phyloP scores from a whole-genome alignment of 2,113 vertebrate genomes.

The Morone chrysops region DNA sequence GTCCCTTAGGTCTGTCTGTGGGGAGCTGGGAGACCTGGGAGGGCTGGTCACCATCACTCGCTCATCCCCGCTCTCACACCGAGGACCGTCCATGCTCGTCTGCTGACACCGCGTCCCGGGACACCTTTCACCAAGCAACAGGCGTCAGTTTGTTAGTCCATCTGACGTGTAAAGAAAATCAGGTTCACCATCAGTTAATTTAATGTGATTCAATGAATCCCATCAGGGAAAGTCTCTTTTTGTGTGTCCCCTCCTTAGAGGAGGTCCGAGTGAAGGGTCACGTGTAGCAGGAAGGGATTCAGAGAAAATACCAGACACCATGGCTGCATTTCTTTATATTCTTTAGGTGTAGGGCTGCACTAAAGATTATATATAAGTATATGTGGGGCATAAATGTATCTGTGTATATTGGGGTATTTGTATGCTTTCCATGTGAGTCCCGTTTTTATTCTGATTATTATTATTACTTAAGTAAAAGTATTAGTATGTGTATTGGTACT shows the following conservation, averaged over 20 bases:
- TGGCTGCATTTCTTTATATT: neutral
- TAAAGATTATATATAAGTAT: neutral
- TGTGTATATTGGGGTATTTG: neutral
- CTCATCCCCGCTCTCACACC: constrained; percentile 83
- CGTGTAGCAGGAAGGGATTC: neutral
- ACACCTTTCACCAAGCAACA: constrained; percentile 86
- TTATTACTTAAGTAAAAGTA: too few species aligned
- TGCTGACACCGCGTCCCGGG: constrained; percentile 91
- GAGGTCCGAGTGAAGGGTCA: neutral
- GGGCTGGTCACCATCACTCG: constrained; percentile 82
- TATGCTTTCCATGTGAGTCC: neutral
- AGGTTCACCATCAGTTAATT: constrained; percentile 50
- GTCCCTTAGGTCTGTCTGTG: constrained; percentile 81
- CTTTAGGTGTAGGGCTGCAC: neutral
- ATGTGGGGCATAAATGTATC: neutral
- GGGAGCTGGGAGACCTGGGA: constrained; percentile 79
- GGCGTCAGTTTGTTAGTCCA: constrained; percentile 67
- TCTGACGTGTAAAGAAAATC: constrained; percentile 65
- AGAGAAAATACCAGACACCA: neutral
- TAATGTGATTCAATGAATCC: neutral
- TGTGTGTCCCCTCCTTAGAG: neutral
- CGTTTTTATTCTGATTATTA: too few species aligned
- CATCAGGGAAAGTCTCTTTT: constrained; percentile 4
- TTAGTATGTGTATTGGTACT: too few species aligned
- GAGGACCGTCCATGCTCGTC: constrained; percentile 86